phyloP scores from a whole-genome alignment of 1,140 invertebrate genomes.

The Tetragonula clypearis region DNA sequence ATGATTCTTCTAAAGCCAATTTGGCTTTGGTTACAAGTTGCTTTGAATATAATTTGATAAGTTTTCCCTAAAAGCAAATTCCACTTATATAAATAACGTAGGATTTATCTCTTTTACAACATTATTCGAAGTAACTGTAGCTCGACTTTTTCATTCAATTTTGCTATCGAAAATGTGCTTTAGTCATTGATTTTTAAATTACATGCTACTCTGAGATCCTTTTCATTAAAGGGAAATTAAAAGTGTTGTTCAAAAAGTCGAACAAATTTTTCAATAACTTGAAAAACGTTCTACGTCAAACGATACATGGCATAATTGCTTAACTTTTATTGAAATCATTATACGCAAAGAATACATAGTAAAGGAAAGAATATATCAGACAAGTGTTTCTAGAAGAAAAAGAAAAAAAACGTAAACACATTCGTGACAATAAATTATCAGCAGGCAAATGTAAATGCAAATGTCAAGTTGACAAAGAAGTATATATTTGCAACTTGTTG shows the following conservation, averaged over 20 bases:
- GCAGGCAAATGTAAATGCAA: background rate
- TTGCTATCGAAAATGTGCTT: background rate
- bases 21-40: conserved; percentile 93
- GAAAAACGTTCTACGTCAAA: background rate
- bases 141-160: background rate
- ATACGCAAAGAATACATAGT: background rate
- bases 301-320: background rate
- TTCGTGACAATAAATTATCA: background rate
- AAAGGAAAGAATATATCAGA: background rate
- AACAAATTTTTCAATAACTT: background rate
- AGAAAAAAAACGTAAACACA: background rate
- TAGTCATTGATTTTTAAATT: background rate
- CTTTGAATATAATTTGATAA: conserved; percentile 95
- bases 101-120: background rate
- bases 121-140: background rate
- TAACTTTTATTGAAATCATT: background rate
- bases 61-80: conserved; percentile 87
- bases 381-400: background rate
- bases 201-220: background rate
- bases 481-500: conserved; percentile 54
- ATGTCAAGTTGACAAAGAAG: background rate
- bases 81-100: background rate
- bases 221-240: too few relatives aligned
- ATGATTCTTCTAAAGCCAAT: conserved; percentile 83
- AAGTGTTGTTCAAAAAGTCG: background rate